Percentiles rank a stretch among this genome's conserved stretches.
Conservation (phyloP, 2,797 vertebrate genomes). For the Ctenosaura bakeri region DNA sequence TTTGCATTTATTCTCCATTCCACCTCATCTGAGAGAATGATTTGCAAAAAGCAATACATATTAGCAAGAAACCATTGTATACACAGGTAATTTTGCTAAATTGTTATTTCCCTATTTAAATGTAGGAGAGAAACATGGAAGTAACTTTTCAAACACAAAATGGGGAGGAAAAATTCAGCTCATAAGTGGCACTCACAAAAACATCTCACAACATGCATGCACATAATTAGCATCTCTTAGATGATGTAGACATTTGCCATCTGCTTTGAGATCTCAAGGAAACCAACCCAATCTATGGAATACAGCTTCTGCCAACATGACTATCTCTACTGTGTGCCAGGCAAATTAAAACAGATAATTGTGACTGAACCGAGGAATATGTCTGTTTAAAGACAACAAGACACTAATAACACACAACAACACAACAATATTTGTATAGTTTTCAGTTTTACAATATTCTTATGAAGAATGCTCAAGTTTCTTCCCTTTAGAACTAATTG, state of each 20-base stretch:
- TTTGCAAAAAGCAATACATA: too few relatives aligned
- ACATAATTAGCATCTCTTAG: constrained; percentile 35
- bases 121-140: constrained; percentile 13
- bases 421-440: background rate
- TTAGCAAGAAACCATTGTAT: too few relatives aligned
- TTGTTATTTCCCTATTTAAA: background rate
- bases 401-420: background rate
- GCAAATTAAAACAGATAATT: background rate
- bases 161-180: constrained; percentile 12
- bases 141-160: background rate
- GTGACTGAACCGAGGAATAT: background rate
- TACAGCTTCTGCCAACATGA: constrained; percentile 28
- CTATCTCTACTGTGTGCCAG: background rate
- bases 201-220: constrained; percentile 16
- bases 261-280: constrained; percentile 28
- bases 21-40: too few relatives aligned
- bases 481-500: background rate
- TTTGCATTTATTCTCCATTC: too few relatives aligned
- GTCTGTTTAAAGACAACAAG: background rate
- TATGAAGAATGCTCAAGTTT: background rate
- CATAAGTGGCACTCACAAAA: constrained; percentile 12
- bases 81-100: background rate
- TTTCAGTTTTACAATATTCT: background rate
- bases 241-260: constrained; percentile 43
- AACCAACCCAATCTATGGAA: constrained; percentile 21